Evolutionary conservation across 2,113 vertebrate species (phyloP), one percentile per base, ranked within the genome.

Genomic region (Phasianus colchicus): DNA sequence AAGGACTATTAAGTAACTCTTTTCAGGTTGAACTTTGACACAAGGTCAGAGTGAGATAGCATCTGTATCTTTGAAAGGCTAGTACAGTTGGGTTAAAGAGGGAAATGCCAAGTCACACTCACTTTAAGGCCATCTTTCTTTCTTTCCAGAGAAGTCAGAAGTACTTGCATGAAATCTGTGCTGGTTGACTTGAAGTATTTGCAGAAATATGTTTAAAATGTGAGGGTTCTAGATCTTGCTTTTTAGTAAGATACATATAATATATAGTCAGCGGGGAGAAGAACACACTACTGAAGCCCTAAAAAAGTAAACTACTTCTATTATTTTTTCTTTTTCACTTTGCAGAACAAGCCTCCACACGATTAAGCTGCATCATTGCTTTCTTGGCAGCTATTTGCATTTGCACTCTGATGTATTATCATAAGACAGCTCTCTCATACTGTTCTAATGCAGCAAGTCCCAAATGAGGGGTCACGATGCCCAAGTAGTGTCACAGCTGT

Each of bases 141-240:
- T 32, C 11, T 66, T 86, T 38, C 30, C 16, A 66, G 61, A 88
- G 24, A 40, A 74, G 72, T 67, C 3, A 42, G 3, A 67, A 76
- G 3, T 3, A 73, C 50, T 91, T 86, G 7, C 8, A 71, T 64
- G 1, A 54, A 71, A 58, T 83, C 24, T 74, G 21, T 50, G 19
- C 9, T 55, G 16, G 7, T 30, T 58, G 21, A 27, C 54, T 45
- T 72, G 50, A 74, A 6, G 5, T 32, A 45, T 72, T 89, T 85
- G 77, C 36, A 13, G 24, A 80, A 58, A 61, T 29, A 10, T 2
- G 13, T 48, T 86, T 50, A 80, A 0, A 0, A 24, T 1, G 0
- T 2, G 34, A 16, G 27, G 5, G 4, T 29, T 72, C 42, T 25
- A 47, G 4, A 86, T 70, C 79, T 48, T 43, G 10, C 57, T 83